Conservation (phyloP, 1,140 invertebrate species). For the Drosophila sulfurigaster region DNA sequence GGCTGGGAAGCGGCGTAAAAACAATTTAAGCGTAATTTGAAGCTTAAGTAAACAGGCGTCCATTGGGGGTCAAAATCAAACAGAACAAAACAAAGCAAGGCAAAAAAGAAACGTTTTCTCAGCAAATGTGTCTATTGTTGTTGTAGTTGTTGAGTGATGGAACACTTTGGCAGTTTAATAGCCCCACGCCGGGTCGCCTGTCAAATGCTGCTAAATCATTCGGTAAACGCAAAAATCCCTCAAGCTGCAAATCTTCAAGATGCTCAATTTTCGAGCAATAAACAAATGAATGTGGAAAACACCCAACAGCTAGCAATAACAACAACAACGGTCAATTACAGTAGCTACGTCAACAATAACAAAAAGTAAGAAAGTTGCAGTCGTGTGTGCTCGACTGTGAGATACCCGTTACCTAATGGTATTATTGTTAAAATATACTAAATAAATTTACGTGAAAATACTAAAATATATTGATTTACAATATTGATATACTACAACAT, state of each 20-base stretch:
- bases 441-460: no score
- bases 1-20: constrained; percentile 62
- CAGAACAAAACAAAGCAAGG: neutral
- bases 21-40: constrained; percentile 82
- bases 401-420: no score
- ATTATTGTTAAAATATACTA: no score
- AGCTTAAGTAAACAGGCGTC: constrained; percentile 72
- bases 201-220: constrained; percentile 68
- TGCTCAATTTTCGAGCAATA: constrained; percentile 39
- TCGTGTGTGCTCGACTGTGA: no score
- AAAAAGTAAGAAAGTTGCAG: neutral
- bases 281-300: constrained; percentile 30
- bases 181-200: constrained; percentile 44
- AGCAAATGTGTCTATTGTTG: constrained; percentile 1
- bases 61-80: constrained; percentile 29
- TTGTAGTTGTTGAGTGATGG: constrained; percentile 69
- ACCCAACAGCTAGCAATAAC: neutral
- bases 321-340: constrained; percentile 21
- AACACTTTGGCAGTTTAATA: constrained; percentile 75
- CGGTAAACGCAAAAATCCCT: constrained; percentile 36
- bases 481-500: no score
- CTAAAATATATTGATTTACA: no score
- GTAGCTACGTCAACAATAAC: neutral
- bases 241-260: constrained; percentile 35
- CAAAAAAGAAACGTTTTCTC: no score